These are phyloP conservation scores for Arizona elegans DNA, from an alignment of 2,113 vertebrate species.

Conservation along the genomic window DNA sequence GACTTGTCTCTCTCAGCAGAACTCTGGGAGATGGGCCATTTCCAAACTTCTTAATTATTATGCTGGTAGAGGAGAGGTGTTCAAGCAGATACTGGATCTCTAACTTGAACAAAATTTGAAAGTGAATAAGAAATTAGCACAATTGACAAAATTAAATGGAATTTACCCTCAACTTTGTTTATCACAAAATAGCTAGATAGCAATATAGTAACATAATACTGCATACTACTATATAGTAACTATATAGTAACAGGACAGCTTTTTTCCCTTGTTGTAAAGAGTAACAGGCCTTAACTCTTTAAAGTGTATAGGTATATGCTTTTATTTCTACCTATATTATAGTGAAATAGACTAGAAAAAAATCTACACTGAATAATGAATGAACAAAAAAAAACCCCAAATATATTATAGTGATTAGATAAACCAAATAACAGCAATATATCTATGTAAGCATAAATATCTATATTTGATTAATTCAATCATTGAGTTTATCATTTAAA, in stretches of 20 bases:
- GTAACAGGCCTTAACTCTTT: neutral
- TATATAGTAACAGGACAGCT: neutral
- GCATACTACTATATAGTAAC: neutral
- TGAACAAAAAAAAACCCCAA: neutral
- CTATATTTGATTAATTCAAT: neutral
- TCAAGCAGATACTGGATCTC: neutral
- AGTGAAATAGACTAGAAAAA: neutral
- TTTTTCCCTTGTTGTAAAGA: neutral
- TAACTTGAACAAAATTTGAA: neutral
- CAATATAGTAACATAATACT: neutral
- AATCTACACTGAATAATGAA: neutral
- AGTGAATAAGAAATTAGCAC: neutral
- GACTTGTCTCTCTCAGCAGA: neutral
- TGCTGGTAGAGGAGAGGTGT: neutral
- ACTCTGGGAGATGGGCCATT: neutral
- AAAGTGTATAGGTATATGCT: neutral
- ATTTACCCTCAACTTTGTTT: neutral
- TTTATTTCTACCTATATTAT: neutral
- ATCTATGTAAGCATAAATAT: neutral
- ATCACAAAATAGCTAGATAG: neutral
- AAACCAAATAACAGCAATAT: neutral
- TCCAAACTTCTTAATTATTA: neutral
- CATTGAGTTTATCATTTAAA: neutral
- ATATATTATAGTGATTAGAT: neutral
- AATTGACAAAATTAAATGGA: neutral